phyloP scores from a whole-genome alignment of 92 coral and sea anemone species.

The Paragorgia papillata region DNA sequence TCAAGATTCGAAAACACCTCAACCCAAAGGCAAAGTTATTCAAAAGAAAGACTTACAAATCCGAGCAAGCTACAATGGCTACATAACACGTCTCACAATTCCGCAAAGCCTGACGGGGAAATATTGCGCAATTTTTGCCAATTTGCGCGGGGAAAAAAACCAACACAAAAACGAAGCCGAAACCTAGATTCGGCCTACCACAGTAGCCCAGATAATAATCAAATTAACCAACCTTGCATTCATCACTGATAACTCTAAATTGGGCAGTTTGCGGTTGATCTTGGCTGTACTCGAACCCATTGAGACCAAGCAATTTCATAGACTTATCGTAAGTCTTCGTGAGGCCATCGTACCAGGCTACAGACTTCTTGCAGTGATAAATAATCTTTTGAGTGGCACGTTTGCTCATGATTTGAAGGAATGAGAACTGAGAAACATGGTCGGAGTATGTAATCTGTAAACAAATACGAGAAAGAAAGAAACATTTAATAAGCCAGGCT shows the following conservation, averaged over 20 bases:
- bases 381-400: slow-evolving; percentile 36
- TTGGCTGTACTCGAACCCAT: slow-evolving; percentile 35
- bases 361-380: slow-evolving; percentile 40
- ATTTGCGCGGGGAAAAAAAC: no score
- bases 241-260: slow-evolving; percentile 75
- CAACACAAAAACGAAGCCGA: no score
- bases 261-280: slow-evolving; percentile 49
- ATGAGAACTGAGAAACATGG: slow-evolving; percentile 40
- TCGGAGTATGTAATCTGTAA: slow-evolving; percentile 11
- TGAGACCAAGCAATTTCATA: slow-evolving; percentile 31
- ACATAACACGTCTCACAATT: no score
- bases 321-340: slow-evolving; percentile 31
- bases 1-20: no score
- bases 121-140: no score
- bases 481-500: no score
- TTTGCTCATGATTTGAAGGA: slow-evolving; percentile 35
- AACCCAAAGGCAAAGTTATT: no score
- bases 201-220: background rate
- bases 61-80: no score
- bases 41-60: no score
- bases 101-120: no score
- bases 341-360: slow-evolving; percentile 30
- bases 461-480: background rate
- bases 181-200: no score
- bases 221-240: slow-evolving; percentile 69